Percentiles rank a stretch among this genome's conserved stretches.
phyloP scores from a whole-genome alignment of 2,113 vertebrate genomes.

The Corythoichthys haematopterus region DNA sequence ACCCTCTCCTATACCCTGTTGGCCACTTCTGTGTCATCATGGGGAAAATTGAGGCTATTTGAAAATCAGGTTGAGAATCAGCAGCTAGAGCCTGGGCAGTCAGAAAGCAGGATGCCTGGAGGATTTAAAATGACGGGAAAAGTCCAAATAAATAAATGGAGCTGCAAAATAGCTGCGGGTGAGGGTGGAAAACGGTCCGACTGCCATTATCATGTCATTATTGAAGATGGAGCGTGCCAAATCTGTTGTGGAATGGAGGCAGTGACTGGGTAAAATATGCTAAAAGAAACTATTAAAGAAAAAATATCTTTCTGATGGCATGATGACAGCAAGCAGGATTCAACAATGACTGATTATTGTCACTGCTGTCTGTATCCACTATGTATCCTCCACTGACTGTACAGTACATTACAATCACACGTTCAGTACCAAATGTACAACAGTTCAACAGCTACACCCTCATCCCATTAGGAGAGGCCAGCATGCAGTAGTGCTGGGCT shows the following conservation, averaged over 20 bases:
- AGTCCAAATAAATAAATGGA: conserved; percentile 56
- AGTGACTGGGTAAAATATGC: conserved; percentile 41
- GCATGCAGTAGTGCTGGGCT: conserved; percentile 75
- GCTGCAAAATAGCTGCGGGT: conserved; percentile 49
- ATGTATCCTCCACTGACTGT: conserved; percentile 76
- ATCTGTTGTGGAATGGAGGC: conserved; percentile 58
- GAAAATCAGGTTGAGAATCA: conserved; percentile 73
- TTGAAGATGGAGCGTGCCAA: conserved; percentile 31
- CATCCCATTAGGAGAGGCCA: conserved; percentile 79
- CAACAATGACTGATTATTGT: conserved; percentile 49
- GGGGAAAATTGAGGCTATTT: conserved; percentile 83
- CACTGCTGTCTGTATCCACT: conserved; percentile 40
- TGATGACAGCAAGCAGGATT: conserved; percentile 29
- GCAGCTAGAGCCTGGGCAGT: conserved; percentile 53
- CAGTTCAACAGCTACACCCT: conserved; percentile 52
- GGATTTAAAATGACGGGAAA: conserved; percentile 51
- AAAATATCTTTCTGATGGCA: conserved; percentile 39
- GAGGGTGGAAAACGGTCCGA: conserved; percentile 52
- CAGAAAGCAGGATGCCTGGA: conserved; percentile 58
- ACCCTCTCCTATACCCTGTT: conserved; percentile 74
- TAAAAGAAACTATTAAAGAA: conserved; percentile 23
- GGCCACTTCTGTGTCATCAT: conserved; percentile 80
- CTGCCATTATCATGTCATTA: conserved; percentile 62
- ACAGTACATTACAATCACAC: conserved; percentile 38
- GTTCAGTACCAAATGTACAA: conserved; percentile 18